These are phyloP conservation scores for Scelioninae gen. 2 DNA, from an alignment of 2,888 invertebrate genomes.

Conservation along the genomic window DNA sequence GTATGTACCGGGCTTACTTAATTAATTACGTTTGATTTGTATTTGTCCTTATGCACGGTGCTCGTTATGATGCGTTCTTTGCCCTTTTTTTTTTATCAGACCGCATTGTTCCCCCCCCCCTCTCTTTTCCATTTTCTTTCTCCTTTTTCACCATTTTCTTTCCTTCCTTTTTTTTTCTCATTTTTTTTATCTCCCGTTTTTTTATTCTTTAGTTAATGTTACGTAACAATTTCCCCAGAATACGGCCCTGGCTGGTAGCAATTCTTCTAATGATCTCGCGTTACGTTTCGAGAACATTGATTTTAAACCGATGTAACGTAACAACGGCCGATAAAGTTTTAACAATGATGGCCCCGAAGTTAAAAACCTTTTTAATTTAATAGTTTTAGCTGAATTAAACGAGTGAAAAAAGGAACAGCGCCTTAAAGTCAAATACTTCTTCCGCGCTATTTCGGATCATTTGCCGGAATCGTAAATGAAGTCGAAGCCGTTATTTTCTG, in stretches of 20 bases:
- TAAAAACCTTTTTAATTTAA: conserved; percentile 43
- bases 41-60: too few species aligned
- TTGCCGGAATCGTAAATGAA: neutral
- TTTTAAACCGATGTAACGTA: conserved; percentile 57
- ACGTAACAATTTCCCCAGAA: conserved; percentile 42
- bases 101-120: neutral
- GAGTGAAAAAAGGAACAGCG: conserved; percentile 23
- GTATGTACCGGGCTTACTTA: too few species aligned
- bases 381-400: conserved; percentile 42
- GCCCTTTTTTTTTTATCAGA: conserved; percentile 5
- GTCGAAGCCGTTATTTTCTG: neutral
- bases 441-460: neutral
- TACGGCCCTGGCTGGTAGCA: conserved; percentile 26
- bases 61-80: too few species aligned
- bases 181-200: conserved; percentile 6
- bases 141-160: too few species aligned
- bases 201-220: too few species aligned
- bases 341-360: conserved; percentile 40
- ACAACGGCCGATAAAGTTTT: conserved; percentile 52
- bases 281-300: conserved; percentile 57
- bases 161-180: conserved; percentile 1
- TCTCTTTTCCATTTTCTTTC: neutral
- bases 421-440: conserved; percentile 28
- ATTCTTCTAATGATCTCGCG: conserved; percentile 53
- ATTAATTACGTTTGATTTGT: too few species aligned